phyloP scores from a whole-genome alignment of 2,888 invertebrate genomes.

The Cerastis rubricosa region DNA sequence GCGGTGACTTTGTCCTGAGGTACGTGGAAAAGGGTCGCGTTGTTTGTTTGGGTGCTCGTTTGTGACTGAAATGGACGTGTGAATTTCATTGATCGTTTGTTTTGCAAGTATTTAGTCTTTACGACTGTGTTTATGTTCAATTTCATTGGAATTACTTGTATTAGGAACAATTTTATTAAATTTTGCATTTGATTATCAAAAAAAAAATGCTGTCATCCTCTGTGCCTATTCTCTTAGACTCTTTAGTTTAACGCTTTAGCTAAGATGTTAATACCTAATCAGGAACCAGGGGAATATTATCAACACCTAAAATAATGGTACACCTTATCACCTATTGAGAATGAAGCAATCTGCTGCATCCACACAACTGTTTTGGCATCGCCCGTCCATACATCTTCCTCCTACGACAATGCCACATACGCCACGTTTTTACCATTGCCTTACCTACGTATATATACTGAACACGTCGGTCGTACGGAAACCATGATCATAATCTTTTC shows the following conservation, averaged over 20 bases:
- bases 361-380: slow-evolving; percentile 45
- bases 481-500: slow-evolving; percentile 21
- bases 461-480: slow-evolving; percentile 44
- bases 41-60: slow-evolving; percentile 48
- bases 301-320: background rate
- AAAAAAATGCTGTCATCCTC: background rate
- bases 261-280: background rate
- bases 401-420: slow-evolving; percentile 28
- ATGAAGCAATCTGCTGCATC: slow-evolving; percentile 15
- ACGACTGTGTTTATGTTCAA: background rate
- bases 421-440: background rate
- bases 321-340: slow-evolving; percentile 21
- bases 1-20: slow-evolving; percentile 26
- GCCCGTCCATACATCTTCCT: slow-evolving; percentile 28
- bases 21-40: slow-evolving; percentile 31
- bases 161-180: background rate
- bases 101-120: slow-evolving; percentile 1
- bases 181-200: background rate
- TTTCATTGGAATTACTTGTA: slow-evolving; percentile 5
- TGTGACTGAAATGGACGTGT: slow-evolving; percentile 12
- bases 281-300: background rate
- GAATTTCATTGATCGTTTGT: slow-evolving; percentile 26
- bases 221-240: background rate
- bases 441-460: slow-evolving; percentile 7
- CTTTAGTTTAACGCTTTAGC: background rate